Conservation (phyloP, 2,797 vertebrate species). For the Decapterus maruadsi region DNA sequence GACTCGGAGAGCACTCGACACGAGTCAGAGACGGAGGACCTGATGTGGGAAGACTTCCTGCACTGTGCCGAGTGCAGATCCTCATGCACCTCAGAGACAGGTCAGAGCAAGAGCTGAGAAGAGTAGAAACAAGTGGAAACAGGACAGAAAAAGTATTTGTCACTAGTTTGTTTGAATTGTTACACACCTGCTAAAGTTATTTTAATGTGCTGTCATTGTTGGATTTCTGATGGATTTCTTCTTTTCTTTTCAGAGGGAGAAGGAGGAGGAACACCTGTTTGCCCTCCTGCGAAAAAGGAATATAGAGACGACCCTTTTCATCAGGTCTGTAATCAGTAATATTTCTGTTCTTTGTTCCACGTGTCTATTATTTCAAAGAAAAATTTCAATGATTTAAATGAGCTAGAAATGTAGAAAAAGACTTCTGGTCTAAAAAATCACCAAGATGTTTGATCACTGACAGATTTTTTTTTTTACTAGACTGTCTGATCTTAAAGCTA, state of each 20-base stretch:
- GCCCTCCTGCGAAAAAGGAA: constrained; percentile 92
- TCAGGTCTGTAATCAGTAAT: constrained; percentile 85
- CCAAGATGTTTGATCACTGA: neutral
- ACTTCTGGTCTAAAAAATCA: too few relatives aligned
- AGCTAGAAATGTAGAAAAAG: too few relatives aligned
- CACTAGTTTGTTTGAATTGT: neutral
- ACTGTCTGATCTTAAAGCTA: neutral
- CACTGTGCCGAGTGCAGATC: constrained; percentile 97
- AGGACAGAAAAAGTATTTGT: neutral
- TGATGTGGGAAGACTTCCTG: constrained; percentile 98
- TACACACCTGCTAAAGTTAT: too few relatives aligned
- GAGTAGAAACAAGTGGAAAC: neutral
- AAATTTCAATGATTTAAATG: neutral
- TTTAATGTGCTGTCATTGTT: neutral
- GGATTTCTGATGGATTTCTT: neutral
- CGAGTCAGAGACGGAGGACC: constrained; percentile 97
- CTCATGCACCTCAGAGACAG: constrained; percentile 94
- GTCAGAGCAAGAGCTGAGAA: constrained; percentile 36
- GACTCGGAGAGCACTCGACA: constrained; percentile 96
- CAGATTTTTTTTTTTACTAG: neutral
- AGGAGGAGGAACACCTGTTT: constrained; percentile 88
- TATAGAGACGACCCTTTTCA: constrained; percentile 98
- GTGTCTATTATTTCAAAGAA: neutral
- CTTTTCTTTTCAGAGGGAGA: constrained; percentile 86
- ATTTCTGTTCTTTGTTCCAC: too few relatives aligned